phyloP scores from a whole-genome alignment of 2,888 invertebrate species.

The Chymomyza procnemis region DNA sequence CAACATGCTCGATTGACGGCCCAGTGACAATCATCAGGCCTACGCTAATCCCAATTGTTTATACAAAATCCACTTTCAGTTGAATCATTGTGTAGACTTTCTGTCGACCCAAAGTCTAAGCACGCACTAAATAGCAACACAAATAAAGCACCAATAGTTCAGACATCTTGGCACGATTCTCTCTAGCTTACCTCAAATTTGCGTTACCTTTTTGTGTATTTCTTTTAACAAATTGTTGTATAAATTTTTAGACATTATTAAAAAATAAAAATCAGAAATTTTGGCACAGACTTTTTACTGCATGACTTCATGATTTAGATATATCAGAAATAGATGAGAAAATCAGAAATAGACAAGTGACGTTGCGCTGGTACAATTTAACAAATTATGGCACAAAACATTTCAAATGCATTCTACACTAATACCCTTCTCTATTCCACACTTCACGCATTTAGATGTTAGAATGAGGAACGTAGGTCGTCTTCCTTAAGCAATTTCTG shows the following conservation, averaged over 20 bases:
- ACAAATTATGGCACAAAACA: neutral
- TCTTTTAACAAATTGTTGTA: neutral
- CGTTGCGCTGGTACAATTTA: conserved; percentile 26
- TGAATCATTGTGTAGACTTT: neutral
- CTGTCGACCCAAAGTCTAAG: neutral
- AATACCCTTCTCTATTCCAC: neutral
- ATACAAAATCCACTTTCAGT: neutral
- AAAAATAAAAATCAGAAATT: conserved; percentile 6
- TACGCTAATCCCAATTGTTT: neutral
- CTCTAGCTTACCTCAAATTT: neutral
- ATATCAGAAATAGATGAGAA: conserved; percentile 18
- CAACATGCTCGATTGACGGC: neutral
- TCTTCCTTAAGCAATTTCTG: no score
- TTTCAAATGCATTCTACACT: neutral
- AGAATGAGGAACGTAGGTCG: no score
- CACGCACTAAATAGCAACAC: neutral
- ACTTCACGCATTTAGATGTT: no score
- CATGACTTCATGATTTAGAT: conserved; percentile 40
- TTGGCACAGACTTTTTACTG: conserved; percentile 21
- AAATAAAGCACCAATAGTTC: neutral
- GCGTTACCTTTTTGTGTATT: neutral
- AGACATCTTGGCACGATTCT: neutral
- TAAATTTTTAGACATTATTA: neutral
- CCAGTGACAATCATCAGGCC: neutral
- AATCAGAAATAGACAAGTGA: conserved; percentile 34